Percentiles rank a stretch among this genome's conserved stretches.
Evolutionary conservation across 2,888 invertebrate genomes (phyloP).

Genomic region (Lordiphosa andalusiaca): DNA sequence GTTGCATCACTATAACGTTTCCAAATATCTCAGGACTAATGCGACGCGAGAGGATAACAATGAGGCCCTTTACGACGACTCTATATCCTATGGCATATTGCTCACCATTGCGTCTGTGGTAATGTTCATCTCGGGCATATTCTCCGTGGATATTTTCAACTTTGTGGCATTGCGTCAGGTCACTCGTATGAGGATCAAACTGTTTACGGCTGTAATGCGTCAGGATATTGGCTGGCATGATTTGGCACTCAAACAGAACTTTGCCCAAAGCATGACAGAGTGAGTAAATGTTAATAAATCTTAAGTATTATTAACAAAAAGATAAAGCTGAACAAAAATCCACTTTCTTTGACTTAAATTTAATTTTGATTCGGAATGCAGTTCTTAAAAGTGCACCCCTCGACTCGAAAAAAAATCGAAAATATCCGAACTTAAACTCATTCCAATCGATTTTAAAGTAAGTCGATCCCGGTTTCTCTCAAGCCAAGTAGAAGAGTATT

Average conservation of each 20-base stretch:
- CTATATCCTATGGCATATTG: conserved; percentile 85
- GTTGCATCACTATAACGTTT: neutral
- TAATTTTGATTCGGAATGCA: no score
- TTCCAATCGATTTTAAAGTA: no score
- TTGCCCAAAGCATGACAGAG: conserved; percentile 88
- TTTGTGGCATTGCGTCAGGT: conserved; percentile 85
- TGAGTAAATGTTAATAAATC: conserved; percentile 80
- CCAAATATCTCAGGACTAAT: conserved; percentile 79
- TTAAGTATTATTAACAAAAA: no score
- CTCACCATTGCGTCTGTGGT: conserved; percentile 82
- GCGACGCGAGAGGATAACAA: conserved; percentile 82
- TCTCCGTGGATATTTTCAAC: conserved; percentile 86
- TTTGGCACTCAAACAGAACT: conserved; percentile 85
- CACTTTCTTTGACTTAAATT: no score
- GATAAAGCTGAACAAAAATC: no score
- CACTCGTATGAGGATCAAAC: conserved; percentile 83
- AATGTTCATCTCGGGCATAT: conserved; percentile 84
- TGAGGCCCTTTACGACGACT: conserved; percentile 84
- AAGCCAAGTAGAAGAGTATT: no score
- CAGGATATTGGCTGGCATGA: conserved; percentile 90
- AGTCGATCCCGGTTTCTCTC: no score
- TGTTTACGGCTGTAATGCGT: conserved; percentile 84
- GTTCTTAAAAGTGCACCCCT: no score
- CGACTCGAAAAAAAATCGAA: no score
- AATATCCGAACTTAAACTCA: no score